Percentiles rank a stretch among this genome's conserved stretches.
Evolutionary conservation across 2,888 invertebrate genomes (phyloP).

Genomic region (Tetheella fluctuosa): DNA sequence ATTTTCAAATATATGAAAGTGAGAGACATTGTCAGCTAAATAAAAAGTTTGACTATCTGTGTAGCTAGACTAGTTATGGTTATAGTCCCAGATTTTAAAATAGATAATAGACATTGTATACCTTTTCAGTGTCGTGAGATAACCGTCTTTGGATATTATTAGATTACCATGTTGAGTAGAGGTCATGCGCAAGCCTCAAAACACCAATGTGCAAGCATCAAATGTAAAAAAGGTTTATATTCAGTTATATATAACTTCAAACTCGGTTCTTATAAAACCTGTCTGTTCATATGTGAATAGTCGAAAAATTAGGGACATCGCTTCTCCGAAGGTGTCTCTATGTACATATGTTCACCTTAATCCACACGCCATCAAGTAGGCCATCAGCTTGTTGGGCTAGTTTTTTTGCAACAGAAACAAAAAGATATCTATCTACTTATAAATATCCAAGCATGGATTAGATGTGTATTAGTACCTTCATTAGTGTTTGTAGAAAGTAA

Average conservation of each 20-base stretch:
- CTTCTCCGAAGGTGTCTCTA: not conserved
- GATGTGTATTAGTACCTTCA: not conserved
- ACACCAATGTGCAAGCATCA: too few species aligned
- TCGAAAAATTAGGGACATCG: not conserved
- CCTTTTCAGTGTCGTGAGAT: not conserved
- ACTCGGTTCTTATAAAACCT: not conserved
- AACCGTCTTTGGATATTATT: not conserved
- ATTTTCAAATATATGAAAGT: not conserved
- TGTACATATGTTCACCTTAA: not conserved
- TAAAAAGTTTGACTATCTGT: not conserved
- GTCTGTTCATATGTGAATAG: not conserved
- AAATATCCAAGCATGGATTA: not conserved
- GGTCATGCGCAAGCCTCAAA: too few species aligned
- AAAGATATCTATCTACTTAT: not conserved
- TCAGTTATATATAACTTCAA: not conserved
- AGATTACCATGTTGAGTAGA: not conserved
- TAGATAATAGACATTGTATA: not conserved
- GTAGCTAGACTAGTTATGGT: not conserved
- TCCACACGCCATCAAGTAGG: not conserved
- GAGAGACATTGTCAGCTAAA: not conserved
- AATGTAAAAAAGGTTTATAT: not conserved
- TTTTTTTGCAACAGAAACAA: not conserved
- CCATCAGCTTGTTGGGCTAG: too few species aligned
- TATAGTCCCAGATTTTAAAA: not conserved
- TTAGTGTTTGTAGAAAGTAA: conserved; percentile 10